phyloP scores from a whole-genome alignment of 2,113 vertebrate species.

The Mixornis gularis region DNA sequence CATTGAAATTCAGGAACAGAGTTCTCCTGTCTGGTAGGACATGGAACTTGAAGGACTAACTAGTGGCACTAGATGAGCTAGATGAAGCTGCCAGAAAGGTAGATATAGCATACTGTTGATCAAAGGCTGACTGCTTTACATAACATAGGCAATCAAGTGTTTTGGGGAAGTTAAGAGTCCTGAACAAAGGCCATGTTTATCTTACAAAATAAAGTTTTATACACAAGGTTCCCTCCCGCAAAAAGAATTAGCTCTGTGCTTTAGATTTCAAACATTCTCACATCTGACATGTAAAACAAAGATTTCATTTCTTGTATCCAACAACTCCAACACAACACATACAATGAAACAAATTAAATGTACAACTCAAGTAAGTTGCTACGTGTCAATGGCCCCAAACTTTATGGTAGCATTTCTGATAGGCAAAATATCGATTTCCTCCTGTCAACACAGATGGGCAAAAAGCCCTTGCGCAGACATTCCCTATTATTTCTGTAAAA shows the following conservation, averaged over 20 bases:
- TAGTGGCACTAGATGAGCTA: background rate
- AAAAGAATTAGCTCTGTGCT: background rate
- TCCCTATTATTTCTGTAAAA: slow-evolving; percentile 31
- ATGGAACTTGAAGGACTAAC: background rate
- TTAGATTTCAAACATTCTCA: background rate
- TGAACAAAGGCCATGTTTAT: background rate
- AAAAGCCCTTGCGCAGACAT: background rate
- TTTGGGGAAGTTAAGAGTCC: background rate
- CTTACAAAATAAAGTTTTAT: background rate
- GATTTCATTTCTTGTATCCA: background rate
- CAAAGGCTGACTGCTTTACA: background rate
- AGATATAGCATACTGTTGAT: background rate
- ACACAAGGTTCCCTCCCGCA: background rate
- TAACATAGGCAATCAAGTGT: background rate
- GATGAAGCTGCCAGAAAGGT: background rate
- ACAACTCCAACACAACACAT: background rate
- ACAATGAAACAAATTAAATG: background rate
- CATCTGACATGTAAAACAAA: background rate
- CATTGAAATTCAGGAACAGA: background rate
- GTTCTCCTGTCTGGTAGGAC: background rate
- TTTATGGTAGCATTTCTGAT: background rate
- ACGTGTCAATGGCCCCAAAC: background rate
- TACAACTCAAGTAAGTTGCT: background rate
- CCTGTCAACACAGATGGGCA: background rate
- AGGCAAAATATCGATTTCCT: slow-evolving; percentile 28